Evolutionary conservation across 2,888 invertebrate species (phyloP), one percentile per base, ranked within the genome.

Genomic region (Pilophorus perplexus): DNA sequence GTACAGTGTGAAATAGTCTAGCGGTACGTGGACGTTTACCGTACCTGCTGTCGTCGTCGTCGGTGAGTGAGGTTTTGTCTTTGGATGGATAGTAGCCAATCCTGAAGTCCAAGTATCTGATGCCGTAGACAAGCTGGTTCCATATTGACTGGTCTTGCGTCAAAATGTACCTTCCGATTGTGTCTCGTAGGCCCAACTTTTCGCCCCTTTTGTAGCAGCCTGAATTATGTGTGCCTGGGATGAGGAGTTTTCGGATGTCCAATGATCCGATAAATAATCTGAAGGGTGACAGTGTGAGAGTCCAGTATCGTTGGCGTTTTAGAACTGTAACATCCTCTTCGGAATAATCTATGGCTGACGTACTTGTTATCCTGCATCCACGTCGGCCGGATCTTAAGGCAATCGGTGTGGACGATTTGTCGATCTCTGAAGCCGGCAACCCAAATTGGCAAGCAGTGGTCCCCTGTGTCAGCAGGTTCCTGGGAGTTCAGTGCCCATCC

Each of bases 61-160:
- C 48, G 4, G 52, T 46, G 25, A 46, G n/a, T 12, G 64, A 64
- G 3, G 52, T 64, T 52, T 72, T 70, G 20, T 50, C 70, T 55
- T 68, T 71, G 12, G 59, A 44, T 5, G 72, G 76, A 71, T 84
- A 88, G 77, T 84, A 89, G 69, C 88, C 90, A 70, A 92, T 82
- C 72, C 90, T 83, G 64, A 92, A 82, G 76, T 92, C 91, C 55
- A 92, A 79, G 77, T 89, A 91, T 74, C 92, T 81, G 73, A 90
- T 86, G 60, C 92, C 92, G 75, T 88, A 87, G 0, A 89, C 86
- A n/a, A 93, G 80, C 74, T 93, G 92, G 0, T 85, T 84, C 88
- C 90, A 91, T 55, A 92, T 81, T 73, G 85, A 85, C 67, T 88
- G 83, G 75, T 91, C 90, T 76, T 92, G 92, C 42, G 85, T 84